Conservation (phyloP, 53 echinoderm and acorn worm species). For the Astropecten irregularis region DNA sequence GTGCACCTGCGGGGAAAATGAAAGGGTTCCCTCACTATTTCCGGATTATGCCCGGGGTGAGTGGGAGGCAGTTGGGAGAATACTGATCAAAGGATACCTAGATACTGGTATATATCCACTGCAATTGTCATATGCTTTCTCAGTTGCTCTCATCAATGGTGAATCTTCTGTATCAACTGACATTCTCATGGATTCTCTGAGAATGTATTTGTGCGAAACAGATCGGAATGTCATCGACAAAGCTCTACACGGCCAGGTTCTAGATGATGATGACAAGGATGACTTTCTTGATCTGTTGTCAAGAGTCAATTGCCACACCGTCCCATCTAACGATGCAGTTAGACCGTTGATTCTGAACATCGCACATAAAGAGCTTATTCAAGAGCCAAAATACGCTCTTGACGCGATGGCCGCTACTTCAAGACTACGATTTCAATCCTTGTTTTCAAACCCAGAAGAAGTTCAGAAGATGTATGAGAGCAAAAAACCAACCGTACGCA, state of each 20-base stretch:
- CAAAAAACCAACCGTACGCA: constrained; percentile 33
- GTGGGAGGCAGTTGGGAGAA: too few species aligned
- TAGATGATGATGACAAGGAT: constrained; percentile 27
- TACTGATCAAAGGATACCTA: too few species aligned
- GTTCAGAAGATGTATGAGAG: constrained; percentile 4
- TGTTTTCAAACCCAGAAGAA: neutral
- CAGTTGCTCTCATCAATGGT: constrained; percentile 1
- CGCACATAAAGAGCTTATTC: constrained; percentile 22
- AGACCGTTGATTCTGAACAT: constrained; percentile 1
- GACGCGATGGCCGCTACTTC: constrained; percentile 1
- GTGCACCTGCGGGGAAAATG: constrained; percentile 2
- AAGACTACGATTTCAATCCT: neutral
- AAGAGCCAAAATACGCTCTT: constrained; percentile 34
- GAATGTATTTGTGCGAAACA: too few species aligned
- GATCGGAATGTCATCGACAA: too few species aligned
- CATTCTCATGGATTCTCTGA: neutral
- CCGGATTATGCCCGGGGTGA: constrained; percentile 26
- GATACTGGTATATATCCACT: too few species aligned
- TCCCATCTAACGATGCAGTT: neutral
- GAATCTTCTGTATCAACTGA: neutral
- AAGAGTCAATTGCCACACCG: too few species aligned
- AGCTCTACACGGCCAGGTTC: neutral
- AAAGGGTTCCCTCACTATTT: too few species aligned
- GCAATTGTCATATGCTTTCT: constrained; percentile 8
- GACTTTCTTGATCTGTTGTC: constrained; percentile 16